Base-by-base conservation (phyloP, 1,140 invertebrate genomes). In the Propsilocerus akamusi region DNA sequence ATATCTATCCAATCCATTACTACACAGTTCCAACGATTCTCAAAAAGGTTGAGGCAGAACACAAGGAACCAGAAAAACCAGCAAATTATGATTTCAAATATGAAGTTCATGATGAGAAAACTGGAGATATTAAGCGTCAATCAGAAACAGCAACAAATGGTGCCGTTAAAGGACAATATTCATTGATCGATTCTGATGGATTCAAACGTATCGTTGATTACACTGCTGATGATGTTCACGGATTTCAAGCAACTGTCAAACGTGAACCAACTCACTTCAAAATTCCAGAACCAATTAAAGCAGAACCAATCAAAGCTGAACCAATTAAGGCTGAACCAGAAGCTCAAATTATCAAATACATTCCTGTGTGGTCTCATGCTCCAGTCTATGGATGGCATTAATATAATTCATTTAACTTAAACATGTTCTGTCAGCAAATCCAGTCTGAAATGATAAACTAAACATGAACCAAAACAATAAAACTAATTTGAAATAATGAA, bases 41-140 rank as follows among this genome's bases (percentile, higher is more conserved):
- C n/a, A n/a, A n/a, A n/a, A n/a, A 41, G 34, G 6, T 6, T 22
- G 14, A n/a, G 10, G 14, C 22, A 20, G 47, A 48, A 48, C 23
- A 14, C 14, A 48, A 48, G 25, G 47, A 48, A 48, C 6, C 25
- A 14, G 25, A 48, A 26, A 25, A 12, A 22, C 48, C 48, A 30
- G 48, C 26, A 14, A 34, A 59, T 49, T 67, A 66, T 51, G 49
- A 55, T 10, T 67, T 59, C 49, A 53, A 56, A 5, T 67, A 67
- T 53, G 58, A 53, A 25, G 60, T 67, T 4, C 53, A 62, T 34
- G 63, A 64, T 48, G 51, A 57, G 10, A 51, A 63, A 34, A 65
- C 64, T 7, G 63, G 63, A 5, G 65, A 67, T 48, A 53, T 61
- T 30, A 67, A 67, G 48, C 53, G 53, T n/a, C 63, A 66, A 25